These are phyloP conservation scores for Hycleus phaleratus DNA, from an alignment of 1,140 invertebrate genomes.

Conservation along the genomic window DNA sequence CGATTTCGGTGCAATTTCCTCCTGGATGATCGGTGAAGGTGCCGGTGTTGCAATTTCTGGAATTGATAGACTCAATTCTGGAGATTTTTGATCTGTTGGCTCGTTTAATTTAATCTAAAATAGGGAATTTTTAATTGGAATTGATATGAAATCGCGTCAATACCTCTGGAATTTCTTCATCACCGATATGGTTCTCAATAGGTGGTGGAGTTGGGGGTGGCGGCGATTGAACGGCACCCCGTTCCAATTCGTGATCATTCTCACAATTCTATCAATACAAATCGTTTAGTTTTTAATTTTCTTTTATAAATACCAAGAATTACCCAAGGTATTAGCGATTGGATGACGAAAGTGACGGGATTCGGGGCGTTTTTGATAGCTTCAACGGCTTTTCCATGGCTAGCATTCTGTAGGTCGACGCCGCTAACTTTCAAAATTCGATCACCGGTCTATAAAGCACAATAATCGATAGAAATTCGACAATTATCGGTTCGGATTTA, in stretches of 20 bases:
- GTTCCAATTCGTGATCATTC: background rate
- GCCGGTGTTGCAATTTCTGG: no score
- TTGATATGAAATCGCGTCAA: no score
- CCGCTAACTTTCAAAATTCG: constrained; percentile 90
- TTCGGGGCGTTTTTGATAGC: constrained; percentile 87
- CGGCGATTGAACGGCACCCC: background rate
- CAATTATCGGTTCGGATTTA: constrained; percentile 35
- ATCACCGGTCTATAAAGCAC: constrained; percentile 66
- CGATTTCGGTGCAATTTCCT: no score
- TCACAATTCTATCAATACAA: background rate
- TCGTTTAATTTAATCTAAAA: no score
- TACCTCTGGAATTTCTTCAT: no score
- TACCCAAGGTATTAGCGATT: constrained; percentile 81
- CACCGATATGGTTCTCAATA: background rate
- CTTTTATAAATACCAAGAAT: constrained; percentile 1
- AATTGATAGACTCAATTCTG: no score
- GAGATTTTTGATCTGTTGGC: no score
- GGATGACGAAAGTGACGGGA: constrained; percentile 85
- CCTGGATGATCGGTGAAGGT: no score
- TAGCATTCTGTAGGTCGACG: constrained; percentile 78
- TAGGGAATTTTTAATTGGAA: no score
- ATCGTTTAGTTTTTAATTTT: background rate
- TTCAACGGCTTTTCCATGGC: constrained; percentile 92
- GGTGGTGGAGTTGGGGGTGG: constrained; percentile 4
- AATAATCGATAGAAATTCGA: background rate